Conservation (phyloP, 1,140 invertebrate genomes). For the Trichonephila inaurata region DNA sequence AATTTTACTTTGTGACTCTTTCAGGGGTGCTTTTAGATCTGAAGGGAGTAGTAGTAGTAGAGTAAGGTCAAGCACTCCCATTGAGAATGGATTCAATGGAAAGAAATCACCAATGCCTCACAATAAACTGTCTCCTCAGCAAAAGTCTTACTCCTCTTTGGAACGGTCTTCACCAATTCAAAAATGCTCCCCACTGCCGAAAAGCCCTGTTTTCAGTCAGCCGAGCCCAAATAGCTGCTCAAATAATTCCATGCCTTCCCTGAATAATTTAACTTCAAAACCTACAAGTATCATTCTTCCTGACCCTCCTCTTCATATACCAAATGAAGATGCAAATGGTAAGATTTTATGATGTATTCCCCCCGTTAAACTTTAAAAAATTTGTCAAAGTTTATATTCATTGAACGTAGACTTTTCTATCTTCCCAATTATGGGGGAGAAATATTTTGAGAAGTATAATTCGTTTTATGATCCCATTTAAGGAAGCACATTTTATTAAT, state of each 20-base stretch:
- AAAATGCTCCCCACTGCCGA: constrained; percentile 69
- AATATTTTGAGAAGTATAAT: too few relatives aligned
- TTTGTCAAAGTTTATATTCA: too few relatives aligned
- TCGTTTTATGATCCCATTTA: too few relatives aligned
- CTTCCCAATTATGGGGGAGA: too few relatives aligned
- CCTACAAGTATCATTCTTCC: constrained; percentile 16
- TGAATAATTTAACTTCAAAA: constrained; percentile 10
- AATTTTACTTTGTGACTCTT: neutral
- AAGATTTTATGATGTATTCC: neutral
- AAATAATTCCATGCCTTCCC: constrained; percentile 76
- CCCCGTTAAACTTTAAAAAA: too few relatives aligned
- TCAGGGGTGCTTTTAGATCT: constrained; percentile 72
- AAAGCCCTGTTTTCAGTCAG: constrained; percentile 48
- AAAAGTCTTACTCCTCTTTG: constrained; percentile 68
- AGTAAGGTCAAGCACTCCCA: constrained; percentile 75
- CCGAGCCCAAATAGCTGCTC: constrained; percentile 62
- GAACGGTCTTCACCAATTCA: constrained; percentile 75
- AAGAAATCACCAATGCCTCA: constrained; percentile 82
- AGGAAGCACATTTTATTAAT: too few relatives aligned
- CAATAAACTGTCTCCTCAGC: constrained; percentile 79
- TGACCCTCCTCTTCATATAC: neutral
- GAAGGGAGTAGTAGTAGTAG: constrained; percentile 75
- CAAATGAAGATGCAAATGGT: constrained; percentile 35
- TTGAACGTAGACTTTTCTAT: too few relatives aligned
- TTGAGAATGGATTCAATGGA: constrained; percentile 81